These are phyloP conservation scores for Xestoiulus laeticollis DNA, from an alignment of 2,888 invertebrate species.

Conservation along the genomic window DNA sequence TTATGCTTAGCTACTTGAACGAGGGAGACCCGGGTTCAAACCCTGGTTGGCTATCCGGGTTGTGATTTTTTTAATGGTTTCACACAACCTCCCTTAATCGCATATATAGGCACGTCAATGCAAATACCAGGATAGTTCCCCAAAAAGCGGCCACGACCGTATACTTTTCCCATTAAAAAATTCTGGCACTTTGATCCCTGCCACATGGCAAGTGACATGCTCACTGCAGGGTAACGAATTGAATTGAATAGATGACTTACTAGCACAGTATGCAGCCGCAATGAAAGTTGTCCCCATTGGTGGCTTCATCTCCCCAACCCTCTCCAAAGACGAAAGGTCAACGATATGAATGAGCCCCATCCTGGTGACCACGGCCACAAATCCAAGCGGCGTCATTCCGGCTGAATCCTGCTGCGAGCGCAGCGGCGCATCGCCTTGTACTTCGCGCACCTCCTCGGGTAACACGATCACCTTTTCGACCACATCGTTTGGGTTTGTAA, in stretches of 20 bases:
- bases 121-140: too few species aligned
- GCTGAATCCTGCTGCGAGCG: background rate
- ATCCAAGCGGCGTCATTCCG: slow-evolving; percentile 57
- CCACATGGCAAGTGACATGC: too few species aligned
- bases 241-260: slow-evolving; percentile 66
- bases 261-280: slow-evolving; percentile 85
- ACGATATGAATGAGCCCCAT: slow-evolving; percentile 80
- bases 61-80: too few species aligned
- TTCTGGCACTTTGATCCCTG: too few species aligned
- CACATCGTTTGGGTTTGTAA: slow-evolving; percentile 57
- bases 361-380: slow-evolving; percentile 77
- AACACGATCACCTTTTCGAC: slow-evolving; percentile 60
- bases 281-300: slow-evolving; percentile 68
- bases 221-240: background rate
- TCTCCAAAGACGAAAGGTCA: slow-evolving; percentile 75
- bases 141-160: too few species aligned
- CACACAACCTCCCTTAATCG: too few species aligned
- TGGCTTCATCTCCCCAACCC: slow-evolving; percentile 70
- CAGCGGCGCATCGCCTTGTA: background rate
- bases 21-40: too few species aligned
- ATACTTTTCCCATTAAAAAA: too few species aligned
- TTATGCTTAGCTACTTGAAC: too few species aligned
- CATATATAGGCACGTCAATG: too few species aligned
- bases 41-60: too few species aligned
- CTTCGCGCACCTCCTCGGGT: slow-evolving; percentile 61